Evolutionary conservation across 2,888 invertebrate species (phyloP).

Genomic region (Melolontha melolontha): DNA sequence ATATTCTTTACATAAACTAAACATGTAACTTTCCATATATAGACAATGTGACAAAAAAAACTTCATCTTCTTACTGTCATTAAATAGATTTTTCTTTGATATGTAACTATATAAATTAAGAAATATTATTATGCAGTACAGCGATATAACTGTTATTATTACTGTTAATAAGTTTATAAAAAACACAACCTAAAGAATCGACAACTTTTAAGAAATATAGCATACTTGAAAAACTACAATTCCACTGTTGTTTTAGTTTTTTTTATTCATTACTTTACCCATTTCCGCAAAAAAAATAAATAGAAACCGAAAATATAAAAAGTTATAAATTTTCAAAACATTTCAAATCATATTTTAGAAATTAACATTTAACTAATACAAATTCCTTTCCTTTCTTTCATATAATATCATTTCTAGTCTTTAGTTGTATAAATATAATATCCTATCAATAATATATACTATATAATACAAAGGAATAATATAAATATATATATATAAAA

Average conservation of each 20-base stretch:
- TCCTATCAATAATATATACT: slow-evolving; percentile 36
- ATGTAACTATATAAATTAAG: slow-evolving; percentile 26
- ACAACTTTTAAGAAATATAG: slow-evolving; percentile 25
- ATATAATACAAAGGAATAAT: slow-evolving; percentile 41
- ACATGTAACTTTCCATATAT: slow-evolving; percentile 45
- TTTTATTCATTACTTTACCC: slow-evolving; percentile 7
- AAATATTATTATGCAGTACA: slow-evolving; percentile 19
- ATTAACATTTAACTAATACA: not conserved
- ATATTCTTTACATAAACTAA: slow-evolving; percentile 40
- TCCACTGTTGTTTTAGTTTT: slow-evolving; percentile 1
- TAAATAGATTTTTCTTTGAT: slow-evolving; percentile 24
- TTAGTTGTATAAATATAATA: slow-evolving; percentile 36
- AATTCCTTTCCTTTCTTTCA: not conserved
- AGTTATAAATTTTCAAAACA: not conserved
- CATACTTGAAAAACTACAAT: slow-evolving; percentile 22
- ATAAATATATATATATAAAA: slow-evolving; percentile 30
- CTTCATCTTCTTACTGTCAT: slow-evolving; percentile 29
- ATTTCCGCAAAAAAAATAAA: not conserved
- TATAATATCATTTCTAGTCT: slow-evolving; percentile 29
- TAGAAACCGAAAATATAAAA: slow-evolving; percentile 11
- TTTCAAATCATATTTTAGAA: slow-evolving; percentile 1
- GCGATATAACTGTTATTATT: slow-evolving; percentile 32
- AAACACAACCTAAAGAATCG: slow-evolving; percentile 39
- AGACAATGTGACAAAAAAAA: slow-evolving; percentile 40
- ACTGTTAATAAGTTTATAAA: slow-evolving; percentile 37